phyloP scores from a whole-genome alignment of 2,113 vertebrate species.

The Motacilla tschutschensis region DNA sequence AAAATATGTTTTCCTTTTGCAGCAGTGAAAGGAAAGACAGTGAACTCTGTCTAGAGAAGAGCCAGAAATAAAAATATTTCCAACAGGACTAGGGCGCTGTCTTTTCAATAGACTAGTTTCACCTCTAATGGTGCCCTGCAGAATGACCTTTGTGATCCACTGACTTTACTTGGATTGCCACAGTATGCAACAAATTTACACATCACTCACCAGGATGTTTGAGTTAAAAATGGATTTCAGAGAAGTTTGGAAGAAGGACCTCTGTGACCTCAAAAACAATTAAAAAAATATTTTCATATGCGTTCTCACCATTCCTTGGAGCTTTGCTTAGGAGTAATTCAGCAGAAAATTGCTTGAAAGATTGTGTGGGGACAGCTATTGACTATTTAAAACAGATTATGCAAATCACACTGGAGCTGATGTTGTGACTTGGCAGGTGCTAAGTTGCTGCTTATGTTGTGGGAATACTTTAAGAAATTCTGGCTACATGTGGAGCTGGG shows the following conservation, averaged over 20 bases:
- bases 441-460: neutral
- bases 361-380: neutral
- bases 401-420: neutral
- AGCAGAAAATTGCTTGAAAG: neutral
- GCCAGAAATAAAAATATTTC: neutral
- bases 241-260: neutral
- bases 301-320: neutral
- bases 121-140: neutral
- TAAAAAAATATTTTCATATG: neutral
- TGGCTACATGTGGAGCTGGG: neutral
- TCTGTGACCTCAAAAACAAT: neutral
- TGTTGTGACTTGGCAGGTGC: neutral
- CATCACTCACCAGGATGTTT: neutral
- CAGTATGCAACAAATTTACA: neutral
- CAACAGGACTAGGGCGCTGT: accelerated
- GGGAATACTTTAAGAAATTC: neutral
- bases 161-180: neutral
- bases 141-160: neutral
- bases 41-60: neutral
- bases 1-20: neutral
- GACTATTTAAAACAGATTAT: neutral
- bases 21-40: neutral
- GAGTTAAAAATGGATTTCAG: neutral
- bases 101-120: neutral
- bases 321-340: neutral